Percentiles rank a stretch among this genome's conserved stretches.
Evolutionary conservation across 2,797 vertebrate genomes (phyloP).

Genomic region (Paramormyrops hopkinsi): DNA sequence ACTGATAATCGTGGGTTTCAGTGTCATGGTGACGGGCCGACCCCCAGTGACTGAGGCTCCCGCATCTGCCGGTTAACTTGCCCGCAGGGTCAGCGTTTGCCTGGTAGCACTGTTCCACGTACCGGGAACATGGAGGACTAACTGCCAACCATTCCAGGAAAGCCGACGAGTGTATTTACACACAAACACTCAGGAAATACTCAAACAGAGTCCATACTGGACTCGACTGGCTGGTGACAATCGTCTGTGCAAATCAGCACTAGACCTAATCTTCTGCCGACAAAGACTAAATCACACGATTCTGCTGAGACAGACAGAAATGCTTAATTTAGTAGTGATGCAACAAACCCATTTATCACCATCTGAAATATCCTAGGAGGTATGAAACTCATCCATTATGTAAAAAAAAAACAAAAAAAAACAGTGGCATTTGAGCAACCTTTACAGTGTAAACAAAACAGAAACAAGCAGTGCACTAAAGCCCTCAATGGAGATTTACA

Average conservation of each 20-base stretch:
- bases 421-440: neutral
- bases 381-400: neutral
- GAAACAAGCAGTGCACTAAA: neutral
- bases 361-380: neutral
- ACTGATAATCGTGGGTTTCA: neutral
- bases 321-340: neutral
- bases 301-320: neutral
- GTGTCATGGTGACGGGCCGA: neutral
- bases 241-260: neutral
- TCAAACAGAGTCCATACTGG: neutral
- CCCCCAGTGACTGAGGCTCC: neutral
- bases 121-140: neutral
- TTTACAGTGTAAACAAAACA: neutral
- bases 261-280: neutral
- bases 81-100: neutral
- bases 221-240: neutral
- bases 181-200: neutral
- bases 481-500: neutral
- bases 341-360: neutral
- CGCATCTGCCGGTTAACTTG: too few species aligned
- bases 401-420: neutral
- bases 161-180: neutral
- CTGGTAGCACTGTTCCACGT: neutral
- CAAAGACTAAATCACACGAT: neutral
- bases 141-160: neutral